Evolutionary conservation across 2,888 invertebrate genomes (phyloP), one percentile per base, ranked within the genome.

Genomic region (Rambutsinella grinnellia): DNA sequence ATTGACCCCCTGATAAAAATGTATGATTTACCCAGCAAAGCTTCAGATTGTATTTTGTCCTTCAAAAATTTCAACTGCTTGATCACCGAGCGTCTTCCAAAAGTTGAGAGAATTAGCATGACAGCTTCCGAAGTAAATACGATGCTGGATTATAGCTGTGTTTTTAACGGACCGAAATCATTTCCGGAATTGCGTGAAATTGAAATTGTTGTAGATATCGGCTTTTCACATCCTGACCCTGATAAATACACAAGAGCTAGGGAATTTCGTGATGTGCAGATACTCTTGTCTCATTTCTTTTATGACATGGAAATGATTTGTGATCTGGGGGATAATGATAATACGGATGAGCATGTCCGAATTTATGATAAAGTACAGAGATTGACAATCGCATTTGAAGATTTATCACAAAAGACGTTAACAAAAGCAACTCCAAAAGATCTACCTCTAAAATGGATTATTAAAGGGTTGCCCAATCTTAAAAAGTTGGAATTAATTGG

Each of bases 81-180:
- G 19, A 63, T 57, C 8, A 57, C 56, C 6, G 57, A 63, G 6
- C 17, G 49, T n/a, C 62, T 71, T 28, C 71, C 71, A 23, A 17
- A 56, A 0, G 28, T 71, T 15, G 13, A 63, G 19, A 63, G 19
- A 21, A 49, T 71, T 27, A 46, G 46, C n/a, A 46, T 71, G 71
- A 23, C 21, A n/a, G 71, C 71, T 5, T 71, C 71, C 1, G 36
- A 71, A 23, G 61, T 63, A 15, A 71, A 57, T 23, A 63, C 63
- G 3, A 63, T 24, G 56, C n/a, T 71, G 27, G 71, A 71, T 46
- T 71, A 71, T 47, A 71, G 71, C 19, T 71, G 71, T 17, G 6
- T 63, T 1, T 71, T 63, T 13, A 51, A 60, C 28, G 68, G 68
- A 15, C 58, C 68, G 19, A 60, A 58, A 15, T 3, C 36, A 13